A percentile compares a stretch with the other conserved stretches of the same genome.
These are phyloP conservation scores for Tricholaema leucomelas DNA, from an alignment of 2,113 vertebrate species.

Conservation along the genomic window DNA sequence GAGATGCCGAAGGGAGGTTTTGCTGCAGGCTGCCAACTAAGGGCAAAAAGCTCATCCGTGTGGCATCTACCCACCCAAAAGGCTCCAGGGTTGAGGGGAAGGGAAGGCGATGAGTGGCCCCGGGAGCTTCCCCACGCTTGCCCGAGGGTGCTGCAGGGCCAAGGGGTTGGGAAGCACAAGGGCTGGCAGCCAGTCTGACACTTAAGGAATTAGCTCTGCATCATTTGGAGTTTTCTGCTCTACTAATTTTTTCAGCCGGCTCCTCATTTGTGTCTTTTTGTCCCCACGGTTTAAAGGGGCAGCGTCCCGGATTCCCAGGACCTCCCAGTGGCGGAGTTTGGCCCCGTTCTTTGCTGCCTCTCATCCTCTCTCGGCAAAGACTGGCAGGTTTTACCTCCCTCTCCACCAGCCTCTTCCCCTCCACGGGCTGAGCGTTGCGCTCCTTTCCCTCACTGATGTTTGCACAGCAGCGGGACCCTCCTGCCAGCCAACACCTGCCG, in stretches of 20 bases:
- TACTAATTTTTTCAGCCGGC: constrained; percentile 64
- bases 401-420: not conserved
- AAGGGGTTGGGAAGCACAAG: constrained; percentile 28
- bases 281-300: constrained; percentile 54
- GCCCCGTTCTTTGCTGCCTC: rapidly evolving
- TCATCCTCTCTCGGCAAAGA: not conserved
- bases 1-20: not conserved
- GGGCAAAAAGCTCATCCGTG: rapidly evolving
- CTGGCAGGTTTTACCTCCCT: not conserved
- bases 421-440: rapidly evolving
- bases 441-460: not conserved
- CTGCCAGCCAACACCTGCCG: not conserved
- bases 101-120: not conserved
- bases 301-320: not conserved
- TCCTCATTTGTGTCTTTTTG: constrained; percentile 50
- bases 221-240: constrained; percentile 77
- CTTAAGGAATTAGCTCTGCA: constrained; percentile 76
- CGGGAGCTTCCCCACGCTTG: rapidly evolving
- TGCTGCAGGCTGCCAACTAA: not conserved
- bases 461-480: not conserved
- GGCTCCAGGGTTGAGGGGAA: not conserved
- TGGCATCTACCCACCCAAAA: rapidly evolving
- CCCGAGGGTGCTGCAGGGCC: not conserved
- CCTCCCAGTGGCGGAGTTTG: not conserved
- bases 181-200: constrained; percentile 69